phyloP scores from a whole-genome alignment of 2,113 vertebrate species.

The Chaetorhynchus papuensis region DNA sequence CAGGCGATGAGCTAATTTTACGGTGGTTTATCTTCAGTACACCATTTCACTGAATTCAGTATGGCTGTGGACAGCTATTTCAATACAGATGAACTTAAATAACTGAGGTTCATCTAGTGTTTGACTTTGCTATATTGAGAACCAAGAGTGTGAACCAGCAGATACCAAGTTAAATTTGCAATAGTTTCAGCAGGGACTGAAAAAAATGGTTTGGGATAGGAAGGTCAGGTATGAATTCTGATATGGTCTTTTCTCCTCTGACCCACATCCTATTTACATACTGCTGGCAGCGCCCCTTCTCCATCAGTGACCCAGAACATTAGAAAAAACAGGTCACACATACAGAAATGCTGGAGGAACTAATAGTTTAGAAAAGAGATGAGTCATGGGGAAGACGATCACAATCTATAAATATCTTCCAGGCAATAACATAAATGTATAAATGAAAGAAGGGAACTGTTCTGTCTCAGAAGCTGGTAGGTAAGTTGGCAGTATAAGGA shows the following conservation, averaged over 20 bases:
- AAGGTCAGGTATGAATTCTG: neutral
- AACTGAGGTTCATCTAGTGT: neutral
- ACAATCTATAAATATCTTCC: conserved; percentile 36
- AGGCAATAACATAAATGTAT: neutral
- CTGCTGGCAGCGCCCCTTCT: neutral
- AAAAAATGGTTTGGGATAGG: neutral
- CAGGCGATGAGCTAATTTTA: neutral
- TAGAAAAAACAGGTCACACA: neutral
- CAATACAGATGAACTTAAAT: neutral
- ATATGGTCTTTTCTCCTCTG: neutral
- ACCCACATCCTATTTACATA: neutral
- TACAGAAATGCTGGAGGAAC: neutral
- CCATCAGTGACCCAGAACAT: neutral
- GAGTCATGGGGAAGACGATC: neutral
- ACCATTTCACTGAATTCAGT: neutral
- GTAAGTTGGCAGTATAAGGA: neutral
- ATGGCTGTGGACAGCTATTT: neutral
- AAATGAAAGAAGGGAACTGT: conserved; percentile 33
- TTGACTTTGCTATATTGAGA: neutral
- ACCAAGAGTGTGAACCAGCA: neutral
- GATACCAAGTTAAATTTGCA: neutral
- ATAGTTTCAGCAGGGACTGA: neutral
- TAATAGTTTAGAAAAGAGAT: neutral
- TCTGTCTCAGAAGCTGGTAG: neutral
- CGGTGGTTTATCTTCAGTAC: neutral